Conservation (phyloP, 2,113 vertebrate genomes). For the Misgurnus anguillicaudatus region DNA sequence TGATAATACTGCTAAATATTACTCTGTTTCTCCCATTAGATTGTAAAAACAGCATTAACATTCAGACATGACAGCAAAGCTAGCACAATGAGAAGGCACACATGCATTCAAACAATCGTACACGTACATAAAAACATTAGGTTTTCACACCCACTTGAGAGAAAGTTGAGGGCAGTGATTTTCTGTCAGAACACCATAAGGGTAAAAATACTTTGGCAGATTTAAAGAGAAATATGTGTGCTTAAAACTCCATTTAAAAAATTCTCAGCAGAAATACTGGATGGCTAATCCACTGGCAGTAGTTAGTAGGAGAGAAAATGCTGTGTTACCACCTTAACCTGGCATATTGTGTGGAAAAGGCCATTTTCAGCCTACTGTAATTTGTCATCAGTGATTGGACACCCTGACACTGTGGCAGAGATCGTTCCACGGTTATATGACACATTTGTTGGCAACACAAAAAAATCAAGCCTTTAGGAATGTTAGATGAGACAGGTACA, state of each 20-base stretch:
- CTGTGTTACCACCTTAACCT: neutral
- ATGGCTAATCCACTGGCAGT: conserved; percentile 41
- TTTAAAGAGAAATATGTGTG: conserved; percentile 13
- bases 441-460: conserved; percentile 25
- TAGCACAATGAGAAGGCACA: conserved; percentile 27
- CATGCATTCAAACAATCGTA: neutral
- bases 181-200: conserved; percentile 1
- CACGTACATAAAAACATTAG: neutral
- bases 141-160: conserved; percentile 8
- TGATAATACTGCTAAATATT: neutral
- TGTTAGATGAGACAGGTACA: conserved; percentile 16
- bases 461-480: neutral
- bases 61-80: neutral
- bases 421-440: conserved; percentile 6
- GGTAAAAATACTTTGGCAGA: conserved; percentile 31
- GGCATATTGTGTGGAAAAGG: neutral
- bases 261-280: conserved; percentile 21
- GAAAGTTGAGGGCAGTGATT: conserved; percentile 18
- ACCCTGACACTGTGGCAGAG: conserved; percentile 3
- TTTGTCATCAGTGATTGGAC: conserved; percentile 5
- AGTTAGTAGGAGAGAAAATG: conserved; percentile 17
- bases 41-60: neutral
- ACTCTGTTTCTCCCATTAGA: neutral
- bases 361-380: neutral
- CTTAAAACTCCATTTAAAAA: conserved; percentile 1